Percentiles rank a stretch among this genome's conserved stretches.
phyloP scores from a whole-genome alignment of 2,113 vertebrate species.

The Pelecanoides urinatrix region DNA sequence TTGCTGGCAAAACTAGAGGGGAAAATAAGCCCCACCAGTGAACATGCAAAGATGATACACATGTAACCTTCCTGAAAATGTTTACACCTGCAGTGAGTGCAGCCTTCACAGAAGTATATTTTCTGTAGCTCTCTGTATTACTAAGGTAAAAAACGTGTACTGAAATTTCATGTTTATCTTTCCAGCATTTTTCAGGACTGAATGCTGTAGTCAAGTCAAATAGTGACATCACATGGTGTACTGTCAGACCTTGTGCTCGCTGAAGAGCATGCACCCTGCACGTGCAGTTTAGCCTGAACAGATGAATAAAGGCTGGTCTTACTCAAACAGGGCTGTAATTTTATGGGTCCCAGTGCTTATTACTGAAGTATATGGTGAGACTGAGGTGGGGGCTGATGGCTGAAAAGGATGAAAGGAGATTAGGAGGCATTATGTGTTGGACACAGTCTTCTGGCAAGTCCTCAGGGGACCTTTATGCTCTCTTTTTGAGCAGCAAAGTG shows the following conservation, averaged over 20 bases:
- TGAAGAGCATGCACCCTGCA: background rate
- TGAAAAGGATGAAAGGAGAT: background rate
- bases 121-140: background rate
- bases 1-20: background rate
- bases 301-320: background rate
- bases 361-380: background rate
- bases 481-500: background rate
- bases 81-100: background rate
- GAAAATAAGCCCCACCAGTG: background rate
- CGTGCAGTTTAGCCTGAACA: background rate
- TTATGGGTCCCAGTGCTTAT: background rate
- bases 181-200: background rate
- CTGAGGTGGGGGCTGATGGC: background rate
- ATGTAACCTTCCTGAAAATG: background rate
- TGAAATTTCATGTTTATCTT: background rate
- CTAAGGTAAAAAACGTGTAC: background rate
- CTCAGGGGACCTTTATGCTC: background rate
- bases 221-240: background rate
- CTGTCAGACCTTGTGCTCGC: background rate
- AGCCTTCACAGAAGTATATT: background rate
- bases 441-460: background rate
- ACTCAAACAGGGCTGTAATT: background rate
- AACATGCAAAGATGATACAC: background rate
- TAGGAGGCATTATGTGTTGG: background rate
- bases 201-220: background rate